Conservation (phyloP, 2,888 invertebrate species). For the Sisyra nigra region DNA sequence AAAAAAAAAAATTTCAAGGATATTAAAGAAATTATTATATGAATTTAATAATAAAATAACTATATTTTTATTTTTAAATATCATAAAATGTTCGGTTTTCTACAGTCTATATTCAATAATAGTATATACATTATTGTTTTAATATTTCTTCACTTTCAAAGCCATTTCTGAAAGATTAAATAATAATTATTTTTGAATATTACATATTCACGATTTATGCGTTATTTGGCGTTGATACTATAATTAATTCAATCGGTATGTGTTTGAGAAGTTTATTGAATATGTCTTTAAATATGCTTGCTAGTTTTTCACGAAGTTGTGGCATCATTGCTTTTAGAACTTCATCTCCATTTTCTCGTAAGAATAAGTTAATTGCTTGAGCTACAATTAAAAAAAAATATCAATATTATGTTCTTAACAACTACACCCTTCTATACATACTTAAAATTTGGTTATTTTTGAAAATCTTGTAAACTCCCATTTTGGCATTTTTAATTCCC, state of each 20-base stretch:
- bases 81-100: too few relatives aligned
- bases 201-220: not conserved
- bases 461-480: slow-evolving; percentile 49
- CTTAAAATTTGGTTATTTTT: slow-evolving; percentile 53
- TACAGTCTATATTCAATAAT: too few relatives aligned
- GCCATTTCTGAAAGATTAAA: too few relatives aligned
- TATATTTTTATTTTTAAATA: too few relatives aligned
- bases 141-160: too few relatives aligned
- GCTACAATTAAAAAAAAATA: slow-evolving; percentile 28
- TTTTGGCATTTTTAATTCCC: slow-evolving; percentile 39
- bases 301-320: slow-evolving; percentile 45
- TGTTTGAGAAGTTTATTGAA: slow-evolving; percentile 47
- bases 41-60: too few relatives aligned
- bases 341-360: slow-evolving; percentile 50
- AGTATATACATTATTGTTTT: too few relatives aligned
- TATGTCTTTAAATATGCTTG: slow-evolving; percentile 42
- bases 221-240: slow-evolving; percentile 21
- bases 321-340: slow-evolving; percentile 52
- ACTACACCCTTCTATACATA: too few relatives aligned
- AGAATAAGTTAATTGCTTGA: slow-evolving; percentile 53
- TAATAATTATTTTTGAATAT: too few relatives aligned
- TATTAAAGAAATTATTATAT: too few relatives aligned
- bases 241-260: slow-evolving; percentile 44
- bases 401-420: slow-evolving; percentile 1
- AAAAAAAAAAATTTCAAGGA: too few relatives aligned